Evolutionary conservation across 2,113 vertebrate species (phyloP), one percentile per base, ranked within the genome.

Genomic region (Struthio camelus): DNA sequence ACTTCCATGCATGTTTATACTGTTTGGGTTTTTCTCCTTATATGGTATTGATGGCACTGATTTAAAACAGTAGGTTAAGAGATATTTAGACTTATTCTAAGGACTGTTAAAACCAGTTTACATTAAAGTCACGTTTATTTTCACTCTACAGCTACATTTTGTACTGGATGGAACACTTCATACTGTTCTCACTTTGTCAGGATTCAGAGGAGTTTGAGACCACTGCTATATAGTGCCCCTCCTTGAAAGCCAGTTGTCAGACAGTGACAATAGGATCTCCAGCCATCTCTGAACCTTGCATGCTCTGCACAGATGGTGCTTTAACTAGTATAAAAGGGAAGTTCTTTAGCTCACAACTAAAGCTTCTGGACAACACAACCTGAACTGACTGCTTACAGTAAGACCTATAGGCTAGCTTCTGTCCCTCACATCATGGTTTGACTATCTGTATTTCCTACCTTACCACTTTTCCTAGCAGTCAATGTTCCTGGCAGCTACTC

Each of bases 71-170:
- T 61, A 72, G 70, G 11, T 86, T 64, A 86, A 69, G 51, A 72
- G 42, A 77, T n/a, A 14, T 0, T 61, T 89, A 58, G 70, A 90
- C 75, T 85, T 96, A 53, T 3, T 85, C 14, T 87, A 7, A 75
- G 70, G 72, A 67, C 51, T 6, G 20, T 96, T 93, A 27, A 76
- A 96, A 70, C 20, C 25, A 1, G 8, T 85, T 93, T 61, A 92
- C 77, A 95, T 95, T 97, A 95, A 94, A 96, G 61, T 69, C 38
- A 40, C 84, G 80, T 84, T 90, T 95, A 93, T 95, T 97, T 97
- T 97, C 80, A 94, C 42, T 91, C 46, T 23, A 75, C 32, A 28
- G 24, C 25, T 78, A 69, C 80, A 42, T 1, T 38, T 67, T 69
- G 62, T 89, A 22, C 18, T 16, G 34, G 23, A 54, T 38, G 40